Evolutionary conservation across 2,797 vertebrate genomes (phyloP), one percentile per base, ranked within the genome.

Genomic region (Pipistrellus pygmaeus): DNA sequence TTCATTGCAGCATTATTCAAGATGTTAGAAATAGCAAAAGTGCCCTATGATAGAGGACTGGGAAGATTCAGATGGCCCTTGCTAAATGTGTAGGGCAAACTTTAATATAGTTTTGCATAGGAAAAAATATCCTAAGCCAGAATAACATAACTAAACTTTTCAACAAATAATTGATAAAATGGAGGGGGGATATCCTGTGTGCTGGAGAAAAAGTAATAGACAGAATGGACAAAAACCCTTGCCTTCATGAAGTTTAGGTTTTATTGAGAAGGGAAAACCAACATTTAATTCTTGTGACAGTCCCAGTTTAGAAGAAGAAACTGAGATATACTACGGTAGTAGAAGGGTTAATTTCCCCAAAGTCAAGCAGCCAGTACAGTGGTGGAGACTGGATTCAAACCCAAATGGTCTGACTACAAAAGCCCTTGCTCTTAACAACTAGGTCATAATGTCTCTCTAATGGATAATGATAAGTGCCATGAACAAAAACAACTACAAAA

Each of bases 81-180:
- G 15, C 55, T 93, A 82, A 81, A 85, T 88, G 62, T 5, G 14
- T 55, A 60, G 30, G n/a, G 6, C n/a, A 69, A 73, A 76, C 8
- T 64, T 88, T 68, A 85, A 21, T 69, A 35, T n/a, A 83, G 60
- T 68, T 89, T 23, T 87, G 71, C 51, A 85, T 77, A 55, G 55
- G 53, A 53, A 88, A 92, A 91, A 38, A 8, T 73, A 0, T 30
- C 76, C 5, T 69, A 77, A 78, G 48, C 6, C 66, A 91, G 81
- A 91, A 75, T 83, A 88, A 78, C 14, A 92, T 60, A 92, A 75
- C 10, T 87, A 85, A 88, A 48, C 27, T 35, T 86, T 44, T 76
- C 51, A 95, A 53, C 38, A 94, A 94, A 85, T 32, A 30, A 90
- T 66, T 94, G n/a, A 88, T 46, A 80, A 84, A 89, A 86, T 60